Conservation (phyloP, 2,113 vertebrate species). For the Elephas maximus region DNA sequence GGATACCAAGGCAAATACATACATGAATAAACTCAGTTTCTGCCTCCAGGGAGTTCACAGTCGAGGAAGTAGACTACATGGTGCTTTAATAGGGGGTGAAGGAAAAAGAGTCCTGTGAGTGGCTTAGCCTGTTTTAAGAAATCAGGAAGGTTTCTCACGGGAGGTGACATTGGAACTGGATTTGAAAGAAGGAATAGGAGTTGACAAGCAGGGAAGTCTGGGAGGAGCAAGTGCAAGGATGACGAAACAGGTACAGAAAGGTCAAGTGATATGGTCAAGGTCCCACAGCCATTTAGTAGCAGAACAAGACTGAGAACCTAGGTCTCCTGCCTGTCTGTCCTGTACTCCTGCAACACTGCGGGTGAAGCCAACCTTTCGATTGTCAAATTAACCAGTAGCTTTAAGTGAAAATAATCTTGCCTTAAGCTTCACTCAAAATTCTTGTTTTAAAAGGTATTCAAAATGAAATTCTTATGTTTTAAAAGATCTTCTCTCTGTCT, state of each 20-base stretch:
- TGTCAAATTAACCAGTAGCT: neutral
- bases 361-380: neutral
- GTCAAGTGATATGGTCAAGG: neutral
- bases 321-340: neutral
- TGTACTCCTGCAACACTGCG: neutral
- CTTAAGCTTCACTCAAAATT: neutral
- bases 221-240: neutral
- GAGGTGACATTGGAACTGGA: neutral
- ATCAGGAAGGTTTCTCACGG: neutral
- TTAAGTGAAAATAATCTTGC: neutral
- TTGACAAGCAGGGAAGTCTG: accelerated
- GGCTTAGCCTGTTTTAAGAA: neutral
- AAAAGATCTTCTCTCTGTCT: too few relatives aligned
- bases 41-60: neutral
- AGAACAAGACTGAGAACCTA: neutral
- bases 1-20: neutral
- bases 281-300: too few relatives aligned
- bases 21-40: neutral
- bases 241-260: neutral
- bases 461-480: neutral
- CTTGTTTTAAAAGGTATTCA: conserved; percentile 55
- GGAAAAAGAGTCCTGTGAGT: neutral
- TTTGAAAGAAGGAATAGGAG: neutral
- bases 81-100: neutral
- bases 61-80: neutral